A percentile compares a stretch with the other conserved stretches of the same genome.
Conservation (phyloP, 2,888 invertebrate genomes). For the Mythimna ferrago region DNA sequence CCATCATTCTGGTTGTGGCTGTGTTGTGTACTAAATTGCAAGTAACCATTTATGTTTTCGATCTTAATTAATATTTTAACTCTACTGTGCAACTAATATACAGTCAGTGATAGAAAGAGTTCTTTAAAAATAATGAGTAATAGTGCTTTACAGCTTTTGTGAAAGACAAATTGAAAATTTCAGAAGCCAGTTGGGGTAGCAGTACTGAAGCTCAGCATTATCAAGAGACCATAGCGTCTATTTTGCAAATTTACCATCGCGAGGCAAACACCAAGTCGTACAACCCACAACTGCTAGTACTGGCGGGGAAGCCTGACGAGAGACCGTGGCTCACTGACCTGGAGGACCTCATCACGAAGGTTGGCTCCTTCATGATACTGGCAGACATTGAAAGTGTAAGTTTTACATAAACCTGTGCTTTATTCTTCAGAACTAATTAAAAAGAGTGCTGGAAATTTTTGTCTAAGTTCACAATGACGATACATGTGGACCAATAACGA, state of each 20-base stretch:
- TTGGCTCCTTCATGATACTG: constrained; percentile 96
- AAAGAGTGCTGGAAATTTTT: neutral
- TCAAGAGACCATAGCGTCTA: constrained; percentile 60
- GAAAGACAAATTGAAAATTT: constrained; percentile 40
- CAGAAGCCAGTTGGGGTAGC: constrained; percentile 98
- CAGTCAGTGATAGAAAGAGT: neutral
- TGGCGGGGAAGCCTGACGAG: constrained; percentile 95
- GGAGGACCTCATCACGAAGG: constrained; percentile 96
- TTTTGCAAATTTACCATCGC: constrained; percentile 90
- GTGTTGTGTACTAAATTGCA: no score
- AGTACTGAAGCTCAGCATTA: constrained; percentile 98
- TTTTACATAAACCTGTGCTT: neutral
- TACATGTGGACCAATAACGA: neutral
- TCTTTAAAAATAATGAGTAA: neutral
- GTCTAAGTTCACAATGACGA: neutral
- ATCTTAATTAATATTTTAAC: no score
- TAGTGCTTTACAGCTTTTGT: neutral
- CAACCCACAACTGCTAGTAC: constrained; percentile 96
- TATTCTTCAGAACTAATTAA: neutral
- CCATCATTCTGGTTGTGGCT: no score
- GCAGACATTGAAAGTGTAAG: constrained; percentile 95
- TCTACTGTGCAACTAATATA: no score
- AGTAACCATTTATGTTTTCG: no score
- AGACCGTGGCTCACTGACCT: constrained; percentile 97
- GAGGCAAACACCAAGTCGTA: constrained; percentile 98